Conservation (phyloP, 2,797 vertebrate species). For the Lithobates sylvaticus region DNA sequence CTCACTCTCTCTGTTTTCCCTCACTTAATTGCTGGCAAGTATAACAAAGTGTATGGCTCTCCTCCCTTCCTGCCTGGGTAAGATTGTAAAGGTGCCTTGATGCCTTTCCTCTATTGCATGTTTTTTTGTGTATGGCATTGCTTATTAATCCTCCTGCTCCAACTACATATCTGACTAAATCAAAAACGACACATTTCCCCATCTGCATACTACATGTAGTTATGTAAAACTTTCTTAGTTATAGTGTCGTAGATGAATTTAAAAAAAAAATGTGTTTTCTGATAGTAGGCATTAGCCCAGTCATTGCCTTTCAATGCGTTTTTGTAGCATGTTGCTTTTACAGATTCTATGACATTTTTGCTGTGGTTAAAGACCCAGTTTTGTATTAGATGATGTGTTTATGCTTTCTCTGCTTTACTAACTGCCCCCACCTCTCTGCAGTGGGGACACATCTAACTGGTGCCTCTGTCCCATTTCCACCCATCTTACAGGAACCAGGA, state of each 20-base stretch:
- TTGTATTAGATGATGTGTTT: slow-evolving; percentile 63
- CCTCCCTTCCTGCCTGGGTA: slow-evolving; percentile 93
- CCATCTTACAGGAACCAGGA: slow-evolving; percentile 93
- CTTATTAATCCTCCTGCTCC: slow-evolving; percentile 2
- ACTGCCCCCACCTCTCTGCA: slow-evolving; percentile 75
- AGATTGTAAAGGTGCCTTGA: slow-evolving; percentile 73
- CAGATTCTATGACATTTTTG: slow-evolving; percentile 62
- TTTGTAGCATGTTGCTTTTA: slow-evolving; percentile 57
- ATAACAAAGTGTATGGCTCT: slow-evolving; percentile 91
- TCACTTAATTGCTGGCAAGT: slow-evolving; percentile 91
- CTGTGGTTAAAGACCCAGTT: slow-evolving; percentile 49
- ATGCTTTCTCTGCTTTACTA: slow-evolving; percentile 78
- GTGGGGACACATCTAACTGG: slow-evolving; percentile 79
- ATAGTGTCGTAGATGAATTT: slow-evolving; percentile 3
- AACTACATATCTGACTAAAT: background rate
- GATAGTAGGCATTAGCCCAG: background rate
- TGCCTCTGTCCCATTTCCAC: slow-evolving; percentile 86
- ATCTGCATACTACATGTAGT: slow-evolving; percentile 1
- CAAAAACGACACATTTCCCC: background rate
- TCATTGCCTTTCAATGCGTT: slow-evolving; percentile 1
- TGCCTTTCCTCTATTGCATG: slow-evolving; percentile 73
- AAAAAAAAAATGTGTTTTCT: background rate
- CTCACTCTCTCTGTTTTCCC: slow-evolving; percentile 84
- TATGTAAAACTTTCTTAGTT: background rate
- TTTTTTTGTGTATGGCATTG: slow-evolving; percentile 64